phyloP scores from a whole-genome alignment of 2,888 invertebrate species.

The Agapetus fuscipes region DNA sequence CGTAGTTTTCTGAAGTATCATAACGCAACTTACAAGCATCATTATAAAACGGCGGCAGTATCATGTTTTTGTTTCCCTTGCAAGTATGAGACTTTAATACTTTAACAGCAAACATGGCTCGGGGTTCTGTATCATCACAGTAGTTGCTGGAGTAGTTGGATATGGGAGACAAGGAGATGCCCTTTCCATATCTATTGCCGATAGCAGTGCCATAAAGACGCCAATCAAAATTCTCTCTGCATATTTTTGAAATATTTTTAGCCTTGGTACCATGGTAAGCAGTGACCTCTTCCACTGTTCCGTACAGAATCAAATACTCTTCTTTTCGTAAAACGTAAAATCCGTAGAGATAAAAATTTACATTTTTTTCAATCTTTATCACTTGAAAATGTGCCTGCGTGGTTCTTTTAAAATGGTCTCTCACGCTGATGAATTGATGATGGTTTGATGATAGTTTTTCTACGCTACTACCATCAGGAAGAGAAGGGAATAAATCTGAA shows the following conservation, averaged over 20 bases:
- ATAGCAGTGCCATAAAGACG: conserved; percentile 22
- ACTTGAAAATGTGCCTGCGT: conserved; percentile 12
- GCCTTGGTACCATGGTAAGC: conserved; percentile 26
- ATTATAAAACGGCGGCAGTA: conserved; percentile 21
- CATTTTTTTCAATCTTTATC: conserved; percentile 13
- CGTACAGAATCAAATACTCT: conserved; percentile 17
- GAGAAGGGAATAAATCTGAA: too few species aligned
- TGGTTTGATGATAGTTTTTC: too few species aligned
- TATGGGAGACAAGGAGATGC: conserved; percentile 25
- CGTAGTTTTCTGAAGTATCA: conserved; percentile 25
- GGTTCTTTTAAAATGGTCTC: conserved; percentile 11
- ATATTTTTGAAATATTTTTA: conserved; percentile 23
- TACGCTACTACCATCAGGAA: too few species aligned
- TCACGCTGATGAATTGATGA: too few species aligned
- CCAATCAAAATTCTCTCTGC: conserved; percentile 26
- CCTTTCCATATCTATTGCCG: conserved; percentile 25
- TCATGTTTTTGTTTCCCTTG: conserved; percentile 22
- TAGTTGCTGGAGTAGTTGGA: conserved; percentile 25
- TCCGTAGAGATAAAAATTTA: conserved; percentile 18
- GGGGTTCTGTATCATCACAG: conserved; percentile 19
- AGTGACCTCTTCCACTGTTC: conserved; percentile 16
- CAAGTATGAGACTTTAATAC: conserved; percentile 22
- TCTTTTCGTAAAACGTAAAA: conserved; percentile 21
- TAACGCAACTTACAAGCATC: conserved; percentile 11
- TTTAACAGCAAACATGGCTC: conserved; percentile 25